These are phyloP conservation scores for Amphipoea lucens DNA, from an alignment of 2,888 invertebrate species.

Conservation along the genomic window DNA sequence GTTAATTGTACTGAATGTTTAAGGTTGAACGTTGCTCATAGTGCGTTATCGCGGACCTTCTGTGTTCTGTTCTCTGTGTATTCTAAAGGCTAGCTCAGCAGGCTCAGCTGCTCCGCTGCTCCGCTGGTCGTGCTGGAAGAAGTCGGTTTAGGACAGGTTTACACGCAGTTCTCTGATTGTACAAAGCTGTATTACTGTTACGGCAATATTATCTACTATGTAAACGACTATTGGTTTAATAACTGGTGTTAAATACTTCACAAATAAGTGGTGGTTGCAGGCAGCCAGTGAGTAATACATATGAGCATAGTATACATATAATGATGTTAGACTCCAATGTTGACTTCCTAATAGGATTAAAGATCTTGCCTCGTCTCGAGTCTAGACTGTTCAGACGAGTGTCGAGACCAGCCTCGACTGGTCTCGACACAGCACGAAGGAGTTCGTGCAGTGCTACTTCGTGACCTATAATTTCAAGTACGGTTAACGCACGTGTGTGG, in stretches of 20 bases:
- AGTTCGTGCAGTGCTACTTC: background rate
- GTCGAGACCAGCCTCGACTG: background rate
- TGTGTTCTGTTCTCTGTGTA: background rate
- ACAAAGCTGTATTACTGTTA: background rate
- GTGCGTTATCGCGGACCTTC: background rate
- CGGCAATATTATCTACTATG: background rate
- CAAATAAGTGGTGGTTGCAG: background rate
- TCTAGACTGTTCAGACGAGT: background rate
- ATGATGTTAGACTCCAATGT: conserved; percentile 15
- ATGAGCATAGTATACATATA: background rate
- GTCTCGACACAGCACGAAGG: background rate
- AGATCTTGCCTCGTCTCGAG: background rate
- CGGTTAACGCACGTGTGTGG: background rate
- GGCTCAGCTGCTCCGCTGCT: background rate
- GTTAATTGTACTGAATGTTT: background rate
- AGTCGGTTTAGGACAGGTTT: background rate
- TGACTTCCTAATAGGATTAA: background rate
- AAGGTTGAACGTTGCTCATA: background rate
- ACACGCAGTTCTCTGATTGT: background rate
- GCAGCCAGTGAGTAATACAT: background rate
- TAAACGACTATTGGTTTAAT: conserved; percentile 5
- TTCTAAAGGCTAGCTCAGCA: background rate
- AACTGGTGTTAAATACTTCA: conserved; percentile 9
- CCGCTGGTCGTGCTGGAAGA: background rate
- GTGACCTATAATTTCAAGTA: background rate